Evolutionary conservation across 2,797 vertebrate species (phyloP), one percentile per base, ranked within the genome.

Genomic region (Sebastes iracundus): DNA sequence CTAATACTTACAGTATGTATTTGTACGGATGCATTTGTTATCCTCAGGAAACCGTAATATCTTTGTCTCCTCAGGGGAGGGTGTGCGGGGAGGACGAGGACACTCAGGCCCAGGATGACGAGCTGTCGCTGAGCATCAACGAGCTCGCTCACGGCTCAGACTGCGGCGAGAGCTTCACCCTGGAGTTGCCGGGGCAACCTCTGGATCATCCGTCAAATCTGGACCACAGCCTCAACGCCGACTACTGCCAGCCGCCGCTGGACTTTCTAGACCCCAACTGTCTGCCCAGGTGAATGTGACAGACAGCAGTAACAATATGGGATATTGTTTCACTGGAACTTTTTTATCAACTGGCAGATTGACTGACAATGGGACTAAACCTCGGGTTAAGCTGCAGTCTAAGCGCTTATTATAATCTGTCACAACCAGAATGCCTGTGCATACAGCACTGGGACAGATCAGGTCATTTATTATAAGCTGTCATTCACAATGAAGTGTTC

Each of bases 91-190:
- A 98, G 79, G 97, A 98, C 4, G 97, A 97, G 61, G 97, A 98
- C 84, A 90, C 94, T 23, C 95, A 96, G 2, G 94, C 94, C 30
- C 97, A 97, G 3, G 97, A 99, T 12, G 98, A 99, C 60, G 98
- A 99, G 3, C 94, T 99, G 71, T 97, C 97, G 0, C 96, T 97
- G 42, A 97, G 97, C 75, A 94, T 95, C 87, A 97, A 96, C 49
- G 98, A 99, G 89, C 93, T 97, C 28, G 98, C 97, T 4, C 96
- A 95, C 1, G 96, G 97, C 66, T 99, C 98, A 11, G 97, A 99
- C 91, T 97, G 97, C 73, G 97, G 97, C 0, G 98, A 98, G 82
- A 97, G 97, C 93, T 97, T 98, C 82, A 97, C 96, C 75, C 93
- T 99, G 85, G 98, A 99, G 83, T 96, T 97, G 93, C 96, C 96